These are phyloP conservation scores for Pilophorus perplexus DNA, from an alignment of 2,888 invertebrate species.

Conservation along the genomic window DNA sequence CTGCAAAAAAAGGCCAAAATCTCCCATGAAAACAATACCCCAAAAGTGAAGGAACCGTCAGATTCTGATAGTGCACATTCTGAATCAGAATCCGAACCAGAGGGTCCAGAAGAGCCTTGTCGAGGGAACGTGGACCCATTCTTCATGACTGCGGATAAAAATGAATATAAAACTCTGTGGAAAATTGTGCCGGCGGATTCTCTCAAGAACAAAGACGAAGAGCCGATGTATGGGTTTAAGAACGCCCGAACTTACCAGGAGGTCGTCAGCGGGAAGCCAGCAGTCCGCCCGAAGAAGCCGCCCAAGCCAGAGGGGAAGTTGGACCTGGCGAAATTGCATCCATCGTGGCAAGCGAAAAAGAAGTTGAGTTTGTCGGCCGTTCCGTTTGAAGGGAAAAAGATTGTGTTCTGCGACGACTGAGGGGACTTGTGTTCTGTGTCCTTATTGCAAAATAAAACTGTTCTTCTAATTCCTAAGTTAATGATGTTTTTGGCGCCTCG, in stretches of 20 bases:
- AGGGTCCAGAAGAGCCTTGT: neutral
- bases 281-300: neutral
- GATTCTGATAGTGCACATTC: neutral
- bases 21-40: neutral
- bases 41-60: neutral
- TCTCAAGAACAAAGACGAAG: conserved; percentile 11
- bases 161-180: conserved; percentile 38
- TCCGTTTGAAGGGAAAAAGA: conserved; percentile 49
- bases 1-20: neutral
- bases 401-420: conserved; percentile 47
- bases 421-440: too few relatives aligned
- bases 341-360: conserved; percentile 50
- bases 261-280: neutral
- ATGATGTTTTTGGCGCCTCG: too few relatives aligned
- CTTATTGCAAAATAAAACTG: too few relatives aligned
- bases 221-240: conserved; percentile 5
- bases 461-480: too few relatives aligned
- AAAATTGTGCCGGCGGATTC: conserved; percentile 26
- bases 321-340: conserved; percentile 46
- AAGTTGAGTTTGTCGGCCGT: conserved; percentile 43
- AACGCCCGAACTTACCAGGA: conserved; percentile 4
- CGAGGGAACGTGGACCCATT: conserved; percentile 40
- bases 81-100: conserved; percentile 15
- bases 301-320: conserved; percentile 23
- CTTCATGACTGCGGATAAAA: conserved; percentile 40